phyloP scores from a whole-genome alignment of 2,797 vertebrate species.

The Acipenser ruthenus region DNA sequence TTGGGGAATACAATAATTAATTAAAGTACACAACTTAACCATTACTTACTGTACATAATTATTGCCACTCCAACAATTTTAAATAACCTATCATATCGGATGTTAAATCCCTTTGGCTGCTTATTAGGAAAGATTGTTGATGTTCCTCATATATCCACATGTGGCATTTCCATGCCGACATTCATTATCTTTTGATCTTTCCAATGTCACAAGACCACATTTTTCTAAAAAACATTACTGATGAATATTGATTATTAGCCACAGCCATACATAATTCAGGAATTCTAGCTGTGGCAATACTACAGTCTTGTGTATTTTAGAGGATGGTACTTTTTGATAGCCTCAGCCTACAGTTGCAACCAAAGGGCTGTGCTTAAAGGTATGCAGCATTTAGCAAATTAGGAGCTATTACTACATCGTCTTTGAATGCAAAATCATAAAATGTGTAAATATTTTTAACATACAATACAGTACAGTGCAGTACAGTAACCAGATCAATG shows the following conservation, averaged over 20 bases:
- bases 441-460: too few species aligned
- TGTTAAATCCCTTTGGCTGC: too few species aligned
- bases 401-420: too few species aligned
- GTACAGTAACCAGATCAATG: too few species aligned
- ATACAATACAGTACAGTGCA: too few species aligned
- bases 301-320: slow-evolving; percentile 3
- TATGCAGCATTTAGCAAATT: too few species aligned
- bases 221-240: slow-evolving; percentile 11
- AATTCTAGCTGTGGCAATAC: neutral
- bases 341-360: too few species aligned
- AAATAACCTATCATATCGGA: too few species aligned
- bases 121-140: too few species aligned
- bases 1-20: slow-evolving; percentile 3
- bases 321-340: neutral
- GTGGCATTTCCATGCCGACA: neutral
- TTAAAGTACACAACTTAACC: neutral
- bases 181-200: slow-evolving; percentile 8
- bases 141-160: neutral
- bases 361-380: too few species aligned
- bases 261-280: slow-evolving; percentile 17
- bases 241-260: slow-evolving; percentile 16
- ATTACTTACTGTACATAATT: neutral
- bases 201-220: slow-evolving; percentile 10
- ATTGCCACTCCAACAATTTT: too few species aligned
- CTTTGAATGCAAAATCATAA: too few species aligned